These are phyloP conservation scores for Apostichopus californicus DNA, from an alignment of 35 echinoderm and acorn worm species.

Conservation along the genomic window DNA sequence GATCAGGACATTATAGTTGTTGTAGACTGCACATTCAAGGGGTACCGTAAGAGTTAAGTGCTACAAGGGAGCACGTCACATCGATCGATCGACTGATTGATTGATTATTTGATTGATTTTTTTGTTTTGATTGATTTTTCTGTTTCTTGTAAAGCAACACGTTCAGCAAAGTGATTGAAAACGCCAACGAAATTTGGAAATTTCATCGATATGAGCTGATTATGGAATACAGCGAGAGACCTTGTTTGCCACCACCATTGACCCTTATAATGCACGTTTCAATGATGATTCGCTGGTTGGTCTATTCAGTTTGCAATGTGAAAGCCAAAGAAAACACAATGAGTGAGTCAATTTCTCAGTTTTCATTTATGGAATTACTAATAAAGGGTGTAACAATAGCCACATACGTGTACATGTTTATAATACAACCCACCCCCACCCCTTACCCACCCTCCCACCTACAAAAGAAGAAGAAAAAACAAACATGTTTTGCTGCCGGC, in stretches of 20 bases:
- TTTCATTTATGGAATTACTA: background rate
- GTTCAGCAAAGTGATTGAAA: conserved; percentile 83
- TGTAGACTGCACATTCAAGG: too few species aligned
- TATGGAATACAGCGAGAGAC: conserved; percentile 81
- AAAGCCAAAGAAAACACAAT: conserved; percentile 6
- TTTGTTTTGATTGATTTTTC: too few species aligned
- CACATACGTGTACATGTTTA: too few species aligned
- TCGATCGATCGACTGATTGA: background rate
- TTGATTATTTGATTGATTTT: background rate
- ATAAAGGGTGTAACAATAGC: background rate
- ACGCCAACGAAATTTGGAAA: conserved; percentile 95
- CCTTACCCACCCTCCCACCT: too few species aligned
- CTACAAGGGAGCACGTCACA: too few species aligned
- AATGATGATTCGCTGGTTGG: conserved; percentile 59
- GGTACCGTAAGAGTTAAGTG: too few species aligned
- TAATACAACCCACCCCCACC: too few species aligned
- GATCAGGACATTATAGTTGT: too few species aligned
- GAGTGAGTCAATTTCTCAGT: conserved; percentile 49
- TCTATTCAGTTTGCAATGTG: conserved; percentile 61
- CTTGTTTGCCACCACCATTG: conserved; percentile 83
- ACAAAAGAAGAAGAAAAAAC: too few species aligned
- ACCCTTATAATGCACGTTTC: conserved; percentile 78
- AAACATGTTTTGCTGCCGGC: too few species aligned
- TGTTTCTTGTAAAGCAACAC: conserved; percentile 67
- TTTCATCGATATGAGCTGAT: conserved; percentile 89